A percentile compares a stretch with the other conserved stretches of the same genome.
Evolutionary conservation across 92 coral and sea anemone genomes (phyloP).

Genomic region (Epizoanthus rinbou): DNA sequence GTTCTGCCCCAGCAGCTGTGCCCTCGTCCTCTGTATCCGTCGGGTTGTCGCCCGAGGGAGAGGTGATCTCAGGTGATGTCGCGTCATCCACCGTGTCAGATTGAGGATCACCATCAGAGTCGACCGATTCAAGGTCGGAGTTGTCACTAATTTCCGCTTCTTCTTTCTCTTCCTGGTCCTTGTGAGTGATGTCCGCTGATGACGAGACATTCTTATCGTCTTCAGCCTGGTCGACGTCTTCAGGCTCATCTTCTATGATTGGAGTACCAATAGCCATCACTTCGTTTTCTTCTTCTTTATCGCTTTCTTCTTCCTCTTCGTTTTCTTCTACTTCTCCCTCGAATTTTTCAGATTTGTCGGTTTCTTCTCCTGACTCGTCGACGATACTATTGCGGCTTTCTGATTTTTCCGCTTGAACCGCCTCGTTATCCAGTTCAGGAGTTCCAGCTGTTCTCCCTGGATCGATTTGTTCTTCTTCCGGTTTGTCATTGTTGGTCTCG

Average conservation of each 20-base stretch:
- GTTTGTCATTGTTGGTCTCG: background rate
- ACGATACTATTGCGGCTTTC: background rate
- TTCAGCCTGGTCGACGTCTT: conserved; percentile 40
- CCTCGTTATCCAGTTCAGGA: background rate
- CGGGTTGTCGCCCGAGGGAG: background rate
- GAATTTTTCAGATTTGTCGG: conserved; percentile 7
- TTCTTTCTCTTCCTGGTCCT: conserved; percentile 30
- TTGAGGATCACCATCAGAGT: background rate
- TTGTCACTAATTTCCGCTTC: conserved; percentile 17
- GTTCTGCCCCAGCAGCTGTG: background rate
- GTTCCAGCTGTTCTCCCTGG: background rate
- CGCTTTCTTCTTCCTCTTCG: conserved; percentile 21
- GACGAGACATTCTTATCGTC: background rate
- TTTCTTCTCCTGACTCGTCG: background rate
- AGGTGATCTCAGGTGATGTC: background rate
- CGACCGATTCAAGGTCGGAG: conserved; percentile 3
- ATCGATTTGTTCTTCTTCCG: background rate
- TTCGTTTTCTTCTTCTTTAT: conserved; percentile 16
- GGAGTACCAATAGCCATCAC: background rate
- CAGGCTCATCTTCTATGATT: background rate
- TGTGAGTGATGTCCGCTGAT: conserved; percentile 24
- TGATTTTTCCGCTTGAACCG: background rate
- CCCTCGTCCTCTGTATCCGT: background rate
- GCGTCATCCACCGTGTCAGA: conserved; percentile 8
- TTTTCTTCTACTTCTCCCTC: conserved; percentile 44